These are phyloP conservation scores for Rhabdornis inornatus DNA, from an alignment of 2,113 vertebrate genomes.

Conservation along the genomic window DNA sequence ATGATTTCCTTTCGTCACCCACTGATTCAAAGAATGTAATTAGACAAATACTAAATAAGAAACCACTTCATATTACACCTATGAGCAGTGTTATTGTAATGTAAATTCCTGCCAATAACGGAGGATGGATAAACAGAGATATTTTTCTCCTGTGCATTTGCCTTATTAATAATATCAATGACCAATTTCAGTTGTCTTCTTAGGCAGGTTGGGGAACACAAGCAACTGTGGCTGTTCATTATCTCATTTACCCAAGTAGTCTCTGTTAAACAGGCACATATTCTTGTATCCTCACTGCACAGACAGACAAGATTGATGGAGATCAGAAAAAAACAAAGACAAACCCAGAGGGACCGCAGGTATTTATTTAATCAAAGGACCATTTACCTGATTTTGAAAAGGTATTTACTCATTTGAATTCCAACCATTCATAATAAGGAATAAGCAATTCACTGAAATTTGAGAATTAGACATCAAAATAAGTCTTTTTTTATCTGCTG, in stretches of 20 bases:
- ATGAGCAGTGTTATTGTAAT: not conserved
- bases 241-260: not conserved
- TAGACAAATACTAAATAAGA: not conserved
- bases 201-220: not conserved
- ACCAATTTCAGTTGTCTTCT: not conserved
- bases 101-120: not conserved
- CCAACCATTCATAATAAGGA: not conserved
- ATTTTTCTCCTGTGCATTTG: not conserved
- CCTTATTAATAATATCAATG: not conserved
- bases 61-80: not conserved
- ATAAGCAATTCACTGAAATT: not conserved
- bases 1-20: not conserved
- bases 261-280: not conserved
- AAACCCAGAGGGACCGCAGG: not conserved
- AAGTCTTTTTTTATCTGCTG: not conserved
- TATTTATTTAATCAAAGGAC: not conserved
- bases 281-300: not conserved
- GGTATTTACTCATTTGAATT: not conserved
- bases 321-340: not conserved
- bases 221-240: not conserved
- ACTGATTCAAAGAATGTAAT: not conserved
- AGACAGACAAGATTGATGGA: not conserved
- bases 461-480: not conserved
- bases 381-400: not conserved
- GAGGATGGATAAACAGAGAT: not conserved